These are phyloP conservation scores for Orius insidiosus DNA, from an alignment of 1,140 invertebrate genomes.

Conservation along the genomic window DNA sequence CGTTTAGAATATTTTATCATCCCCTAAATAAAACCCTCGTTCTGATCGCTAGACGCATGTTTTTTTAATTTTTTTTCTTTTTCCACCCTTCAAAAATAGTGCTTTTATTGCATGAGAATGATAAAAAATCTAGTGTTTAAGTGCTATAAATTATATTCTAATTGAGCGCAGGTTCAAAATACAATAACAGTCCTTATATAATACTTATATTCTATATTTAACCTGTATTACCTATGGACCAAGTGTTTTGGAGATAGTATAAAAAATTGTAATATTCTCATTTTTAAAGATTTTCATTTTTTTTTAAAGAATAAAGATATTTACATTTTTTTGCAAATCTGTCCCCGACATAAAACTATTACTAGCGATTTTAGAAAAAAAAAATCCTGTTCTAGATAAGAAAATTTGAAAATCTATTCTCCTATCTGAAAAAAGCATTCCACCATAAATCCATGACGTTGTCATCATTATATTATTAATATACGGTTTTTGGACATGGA, in stretches of 20 bases:
- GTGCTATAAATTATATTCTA: slow-evolving; percentile 9
- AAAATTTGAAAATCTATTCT: slow-evolving; percentile 11
- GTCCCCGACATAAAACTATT: slow-evolving; percentile 13
- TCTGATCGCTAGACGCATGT: too few relatives aligned
- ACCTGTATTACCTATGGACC: slow-evolving; percentile 18
- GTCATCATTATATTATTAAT: not conserved
- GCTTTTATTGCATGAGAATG: too few relatives aligned
- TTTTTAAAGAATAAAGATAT: slow-evolving; percentile 5
- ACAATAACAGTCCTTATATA: slow-evolving; percentile 17
- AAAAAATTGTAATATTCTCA: slow-evolving; percentile 5
- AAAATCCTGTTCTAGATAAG: slow-evolving; percentile 11
- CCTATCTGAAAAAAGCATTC: slow-evolving; percentile 14
- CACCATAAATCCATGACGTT: slow-evolving; percentile 14
- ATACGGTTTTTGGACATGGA: slow-evolving; percentile 9
- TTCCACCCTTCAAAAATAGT: too few relatives aligned
- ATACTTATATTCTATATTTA: slow-evolving; percentile 13
- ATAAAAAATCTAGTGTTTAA: too few relatives aligned
- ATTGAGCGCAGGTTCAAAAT: slow-evolving; percentile 11
- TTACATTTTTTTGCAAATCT: slow-evolving; percentile 1
- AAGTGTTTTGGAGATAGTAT: slow-evolving; percentile 4
- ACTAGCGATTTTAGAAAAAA: slow-evolving; percentile 17
- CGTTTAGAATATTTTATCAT: too few relatives aligned
- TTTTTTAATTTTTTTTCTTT: too few relatives aligned
- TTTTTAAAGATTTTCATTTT: slow-evolving; percentile 9
- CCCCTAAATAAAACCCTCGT: too few relatives aligned